Evolutionary conservation across 1,140 invertebrate species (phyloP), one percentile per base, ranked within the genome.

Genomic region (Nylanderia fulva): DNA sequence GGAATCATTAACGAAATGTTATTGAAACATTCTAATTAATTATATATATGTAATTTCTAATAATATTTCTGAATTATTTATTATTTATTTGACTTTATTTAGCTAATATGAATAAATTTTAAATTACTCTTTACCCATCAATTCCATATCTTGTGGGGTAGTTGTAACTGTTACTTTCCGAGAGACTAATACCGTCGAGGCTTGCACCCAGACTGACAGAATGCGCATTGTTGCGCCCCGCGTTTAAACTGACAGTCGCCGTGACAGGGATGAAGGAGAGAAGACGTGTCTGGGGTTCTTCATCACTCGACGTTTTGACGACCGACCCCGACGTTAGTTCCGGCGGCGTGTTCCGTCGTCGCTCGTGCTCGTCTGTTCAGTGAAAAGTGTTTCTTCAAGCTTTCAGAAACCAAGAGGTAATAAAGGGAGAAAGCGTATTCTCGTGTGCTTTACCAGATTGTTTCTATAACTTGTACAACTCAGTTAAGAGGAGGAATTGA

Each of bases 141-240:
- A 85, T 85, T 18, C 87, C 91, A 33, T 86, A 76, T 86, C 89
- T 82, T 9, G 24, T 63, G 8, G 74, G 84, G 18, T 21, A 63
- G 39, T 48, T 58, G 66, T 88, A 88, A 74, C 91, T 94, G 63
- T 91, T 88, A 83, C 92, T 94, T 75, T 93, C 92, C 0, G 93
- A 93, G 45, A 94, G 85, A 66, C 93, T 93, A n/a, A 94, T 85
- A 33, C 93, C 92, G 60, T 92, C 92, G 1, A 92, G 86, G 0
- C 52, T 89, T 13, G 88, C 79, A 72, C 91, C 91, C 29, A 94
- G 68, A 33, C 92, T 93, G 21, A 94, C 80, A 3, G 92, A 91
- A 64, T 95, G 92, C n/a, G 92, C 92, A 84, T 89, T 93, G 68
- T 86, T 89, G 1, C 63, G 33, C 48, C 91, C 92, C 6, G 92